phyloP scores from a whole-genome alignment of 1,140 invertebrate species.

The Globodera rostochiensis region DNA sequence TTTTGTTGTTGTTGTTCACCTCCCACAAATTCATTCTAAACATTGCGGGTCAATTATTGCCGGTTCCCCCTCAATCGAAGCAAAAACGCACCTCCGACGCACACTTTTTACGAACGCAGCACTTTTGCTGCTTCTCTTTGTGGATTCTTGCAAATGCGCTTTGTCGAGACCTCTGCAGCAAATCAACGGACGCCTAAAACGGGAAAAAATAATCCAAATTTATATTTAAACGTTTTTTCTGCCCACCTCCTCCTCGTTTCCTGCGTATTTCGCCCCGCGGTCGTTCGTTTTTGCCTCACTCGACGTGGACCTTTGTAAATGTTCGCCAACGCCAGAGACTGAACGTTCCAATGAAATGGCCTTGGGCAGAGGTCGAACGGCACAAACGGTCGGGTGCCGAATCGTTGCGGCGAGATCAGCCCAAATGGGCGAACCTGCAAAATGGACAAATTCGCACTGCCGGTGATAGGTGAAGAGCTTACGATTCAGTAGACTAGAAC shows the following conservation, averaged over 20 bases:
- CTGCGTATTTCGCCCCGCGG: background rate
- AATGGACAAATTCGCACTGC: background rate
- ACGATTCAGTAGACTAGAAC: conserved; percentile 25
- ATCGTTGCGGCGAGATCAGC: conserved; percentile 30
- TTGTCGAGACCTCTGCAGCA: background rate
- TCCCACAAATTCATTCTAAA: background rate
- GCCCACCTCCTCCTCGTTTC: background rate
- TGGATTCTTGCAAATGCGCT: background rate
- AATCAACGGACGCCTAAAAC: background rate
- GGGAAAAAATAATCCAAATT: background rate
- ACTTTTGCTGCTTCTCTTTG: background rate
- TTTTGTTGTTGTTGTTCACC: background rate
- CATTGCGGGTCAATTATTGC: background rate
- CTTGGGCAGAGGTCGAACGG: background rate
- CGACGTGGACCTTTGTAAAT: background rate
- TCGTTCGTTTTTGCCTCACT: background rate
- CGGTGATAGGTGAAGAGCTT: background rate
- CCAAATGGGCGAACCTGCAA: conserved; percentile 31
- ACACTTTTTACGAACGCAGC: background rate
- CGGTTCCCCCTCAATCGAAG: background rate
- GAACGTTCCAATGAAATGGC: background rate
- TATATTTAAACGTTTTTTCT: background rate
- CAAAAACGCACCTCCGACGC: background rate
- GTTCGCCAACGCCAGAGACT: background rate
- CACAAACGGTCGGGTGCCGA: conserved; percentile 5